Evolutionary conservation across 2,113 vertebrate genomes (phyloP).

Genomic region (Lophura nycthemera): DNA sequence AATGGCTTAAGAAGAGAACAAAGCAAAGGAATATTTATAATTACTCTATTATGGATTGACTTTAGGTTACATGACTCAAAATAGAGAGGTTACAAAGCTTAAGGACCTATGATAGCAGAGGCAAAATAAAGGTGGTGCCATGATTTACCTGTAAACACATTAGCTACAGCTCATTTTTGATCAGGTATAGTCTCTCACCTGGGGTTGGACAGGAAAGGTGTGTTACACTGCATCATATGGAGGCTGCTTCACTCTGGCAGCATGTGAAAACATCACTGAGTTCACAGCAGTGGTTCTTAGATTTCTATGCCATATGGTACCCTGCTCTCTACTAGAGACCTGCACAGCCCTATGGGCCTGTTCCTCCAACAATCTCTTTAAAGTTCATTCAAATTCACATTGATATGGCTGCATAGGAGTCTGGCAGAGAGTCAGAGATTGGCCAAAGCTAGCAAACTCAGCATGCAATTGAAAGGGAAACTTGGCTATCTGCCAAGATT

Average conservation of each 20-base stretch:
- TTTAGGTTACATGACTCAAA: background rate
- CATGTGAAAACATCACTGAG: slow-evolving; percentile 35
- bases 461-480: slow-evolving; percentile 35
- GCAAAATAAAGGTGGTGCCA: background rate
- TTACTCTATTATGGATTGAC: background rate
- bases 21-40: slow-evolving; percentile 15
- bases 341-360: slow-evolving; percentile 26
- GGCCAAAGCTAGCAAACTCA: slow-evolving; percentile 42
- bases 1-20: background rate
- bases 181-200: background rate
- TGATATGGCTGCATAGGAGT: slow-evolving; percentile 60
- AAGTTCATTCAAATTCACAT: slow-evolving; percentile 61
- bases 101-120: background rate
- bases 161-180: background rate
- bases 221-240: background rate
- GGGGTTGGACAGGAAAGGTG: background rate
- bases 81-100: background rate
- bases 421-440: slow-evolving; percentile 38
- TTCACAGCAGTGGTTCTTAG: background rate
- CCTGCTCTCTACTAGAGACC: slow-evolving; percentile 22
- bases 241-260: background rate
- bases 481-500: background rate
- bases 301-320: slow-evolving; percentile 49
- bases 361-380: slow-evolving; percentile 66
- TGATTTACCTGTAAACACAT: background rate